A percentile compares a stretch with the other conserved stretches of the same genome.
Evolutionary conservation across 1,140 invertebrate species (phyloP).

Genomic region (Muscidifurax raptorellus): DNA sequence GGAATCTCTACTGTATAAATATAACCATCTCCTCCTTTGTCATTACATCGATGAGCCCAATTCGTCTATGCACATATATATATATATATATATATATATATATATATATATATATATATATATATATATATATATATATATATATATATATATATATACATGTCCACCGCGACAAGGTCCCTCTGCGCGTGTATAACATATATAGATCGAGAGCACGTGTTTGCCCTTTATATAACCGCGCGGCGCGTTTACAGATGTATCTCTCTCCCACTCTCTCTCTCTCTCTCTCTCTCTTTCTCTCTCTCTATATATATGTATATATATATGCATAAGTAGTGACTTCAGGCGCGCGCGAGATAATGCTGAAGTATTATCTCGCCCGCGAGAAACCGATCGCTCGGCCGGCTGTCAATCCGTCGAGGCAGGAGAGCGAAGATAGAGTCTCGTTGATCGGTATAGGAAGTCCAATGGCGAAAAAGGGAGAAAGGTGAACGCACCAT

Average conservation of each 20-base stretch:
- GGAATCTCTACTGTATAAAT: background rate
- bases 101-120: too few relatives aligned
- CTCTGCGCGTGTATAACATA: too few relatives aligned
- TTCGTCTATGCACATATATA: background rate
- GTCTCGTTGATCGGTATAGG: too few relatives aligned
- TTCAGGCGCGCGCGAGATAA: too few relatives aligned
- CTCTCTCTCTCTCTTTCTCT: too few relatives aligned
- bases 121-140: constrained; percentile 20
- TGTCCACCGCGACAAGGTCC: too few relatives aligned
- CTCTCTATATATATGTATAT: too few relatives aligned
- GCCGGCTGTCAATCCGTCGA: background rate
- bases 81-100: background rate
- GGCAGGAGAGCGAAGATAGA: constrained; percentile 17
- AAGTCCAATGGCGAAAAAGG: background rate
- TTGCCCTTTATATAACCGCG: background rate
- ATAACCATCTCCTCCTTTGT: background rate
- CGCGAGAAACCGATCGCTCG: constrained; percentile 7
- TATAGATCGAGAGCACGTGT: background rate
- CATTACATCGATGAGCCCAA: background rate
- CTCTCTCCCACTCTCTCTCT: too few relatives aligned
- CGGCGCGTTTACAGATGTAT: too few relatives aligned
- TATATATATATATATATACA: background rate
- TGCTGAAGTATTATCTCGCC: too few relatives aligned
- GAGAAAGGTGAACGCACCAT: constrained; percentile 54
- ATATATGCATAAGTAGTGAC: too few relatives aligned